Evolutionary conservation across 2,888 invertebrate species (phyloP), one percentile per base, ranked within the genome.

Genomic region (Amphipoea oculea): DNA sequence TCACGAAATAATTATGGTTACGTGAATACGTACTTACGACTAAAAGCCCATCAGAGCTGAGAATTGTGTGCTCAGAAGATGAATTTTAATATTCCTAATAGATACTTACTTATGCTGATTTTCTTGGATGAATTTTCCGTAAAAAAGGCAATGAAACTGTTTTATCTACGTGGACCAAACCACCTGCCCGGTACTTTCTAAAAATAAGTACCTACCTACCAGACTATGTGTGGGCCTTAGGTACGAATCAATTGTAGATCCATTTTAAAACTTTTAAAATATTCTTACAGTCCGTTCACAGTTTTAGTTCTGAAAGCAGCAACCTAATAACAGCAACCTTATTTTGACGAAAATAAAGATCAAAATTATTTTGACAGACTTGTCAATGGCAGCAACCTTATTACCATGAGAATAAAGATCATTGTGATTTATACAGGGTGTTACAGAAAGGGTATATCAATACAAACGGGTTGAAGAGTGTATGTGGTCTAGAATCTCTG

Each of bases 1-100:
- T 78, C 51, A 6, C 42, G 17, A 78, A 67, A 23, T 48, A 36
- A n/a, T n/a, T n/a, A 78, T 57, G n/a, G 12, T n/a, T 54, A 54
- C 7, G 36, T 36, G 3, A 36, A 36, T 36, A 36, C 36, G 2
- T 17, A 29, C 7, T 65, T 36, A 48, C 2, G 5, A 68, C 17
- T 62, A 29, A 36, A 51, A 62, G 5, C 29, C 11, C 14, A 14
- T 0, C 40, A 68, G 29, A 60, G 6, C 66, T 78, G 20, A 29
- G 17, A 45, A 63, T 54, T 51, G 2, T 51, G 42, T 80, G 12
- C 6, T 6, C 4, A 29, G 20, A 57, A 72, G 40, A 78, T 1
- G 3, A 76, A 14, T 57, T 57, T n/a, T 51, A 29, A 17, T 23
- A 54, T 63, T 42, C 6, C 0, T n/a, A 29, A 60, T n/a, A 29